Evolutionary conservation across 2,113 vertebrate genomes (phyloP).

Genomic region (Nanorana parkeri): DNA sequence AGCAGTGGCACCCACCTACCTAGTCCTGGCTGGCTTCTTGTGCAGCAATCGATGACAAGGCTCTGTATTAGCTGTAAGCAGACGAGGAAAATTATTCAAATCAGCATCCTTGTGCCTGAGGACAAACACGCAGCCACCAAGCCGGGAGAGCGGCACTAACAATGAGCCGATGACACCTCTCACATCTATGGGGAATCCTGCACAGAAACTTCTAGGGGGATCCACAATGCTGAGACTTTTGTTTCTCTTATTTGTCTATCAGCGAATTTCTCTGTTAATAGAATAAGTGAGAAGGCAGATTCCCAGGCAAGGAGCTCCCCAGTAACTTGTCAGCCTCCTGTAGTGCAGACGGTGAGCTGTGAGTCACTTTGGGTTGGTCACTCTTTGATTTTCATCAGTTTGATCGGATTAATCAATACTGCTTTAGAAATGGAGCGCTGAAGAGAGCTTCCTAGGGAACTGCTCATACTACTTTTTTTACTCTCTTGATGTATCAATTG

Average conservation of each 20-base stretch:
- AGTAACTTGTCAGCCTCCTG: background rate
- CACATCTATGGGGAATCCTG: conserved; percentile 34
- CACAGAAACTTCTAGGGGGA: conserved; percentile 40
- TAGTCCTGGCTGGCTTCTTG: conserved; percentile 47
- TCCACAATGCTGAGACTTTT: conserved; percentile 54
- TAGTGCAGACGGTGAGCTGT: background rate
- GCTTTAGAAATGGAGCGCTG: background rate
- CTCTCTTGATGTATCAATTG: too few relatives aligned
- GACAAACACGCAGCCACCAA: conserved; percentile 19
- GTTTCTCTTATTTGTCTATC: conserved; percentile 54
- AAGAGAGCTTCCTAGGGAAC: too few relatives aligned
- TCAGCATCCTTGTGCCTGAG: conserved; percentile 20
- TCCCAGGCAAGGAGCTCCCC: background rate
- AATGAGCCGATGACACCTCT: conserved; percentile 3
- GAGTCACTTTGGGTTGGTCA: background rate
- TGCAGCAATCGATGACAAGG: conserved; percentile 64
- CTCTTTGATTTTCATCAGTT: background rate
- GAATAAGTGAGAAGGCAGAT: conserved; percentile 42
- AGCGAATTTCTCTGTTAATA: conserved; percentile 52
- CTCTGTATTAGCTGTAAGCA: conserved; percentile 28
- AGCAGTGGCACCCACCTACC: conserved; percentile 50
- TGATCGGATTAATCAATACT: conserved; percentile 1
- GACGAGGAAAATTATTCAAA: conserved; percentile 9
- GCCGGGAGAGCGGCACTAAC: conserved; percentile 2
- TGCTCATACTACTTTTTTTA: too few relatives aligned